phyloP scores from a whole-genome alignment of 2,888 invertebrate species.

The Clusia tigrina region DNA sequence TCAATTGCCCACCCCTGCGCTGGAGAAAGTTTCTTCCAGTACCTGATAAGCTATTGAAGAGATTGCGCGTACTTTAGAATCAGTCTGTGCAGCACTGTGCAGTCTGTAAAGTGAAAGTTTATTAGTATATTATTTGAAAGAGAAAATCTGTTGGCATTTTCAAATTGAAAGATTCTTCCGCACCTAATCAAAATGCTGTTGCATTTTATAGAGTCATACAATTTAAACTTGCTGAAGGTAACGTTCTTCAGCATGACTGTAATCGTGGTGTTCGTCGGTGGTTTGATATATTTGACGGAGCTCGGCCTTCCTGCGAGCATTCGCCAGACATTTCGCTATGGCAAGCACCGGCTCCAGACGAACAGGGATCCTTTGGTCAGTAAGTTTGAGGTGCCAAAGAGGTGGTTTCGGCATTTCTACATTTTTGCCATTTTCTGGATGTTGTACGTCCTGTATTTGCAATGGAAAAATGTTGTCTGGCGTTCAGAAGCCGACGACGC shows the following conservation, averaged over 20 bases:
- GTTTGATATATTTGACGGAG: constrained; percentile 73
- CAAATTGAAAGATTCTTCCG: too few species aligned
- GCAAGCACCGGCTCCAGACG: constrained; percentile 72
- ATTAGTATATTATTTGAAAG: too few species aligned
- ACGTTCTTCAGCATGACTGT: constrained; percentile 56
- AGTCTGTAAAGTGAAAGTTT: too few species aligned
- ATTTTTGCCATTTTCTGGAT: constrained; percentile 72
- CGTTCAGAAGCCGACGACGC: constrained; percentile 66
- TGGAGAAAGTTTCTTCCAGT: too few species aligned
- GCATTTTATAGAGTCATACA: constrained; percentile 38
- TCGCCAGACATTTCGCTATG: constrained; percentile 74
- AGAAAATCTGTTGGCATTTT: too few species aligned
- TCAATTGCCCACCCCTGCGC: too few species aligned
- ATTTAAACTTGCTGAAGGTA: constrained; percentile 53
- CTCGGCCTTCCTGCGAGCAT: constrained; percentile 73
- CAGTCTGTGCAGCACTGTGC: too few species aligned
- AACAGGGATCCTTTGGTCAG: constrained; percentile 58
- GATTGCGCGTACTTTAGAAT: too few species aligned
- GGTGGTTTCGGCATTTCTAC: constrained; percentile 85
- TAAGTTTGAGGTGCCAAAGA: constrained; percentile 76
- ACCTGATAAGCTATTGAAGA: too few species aligned
- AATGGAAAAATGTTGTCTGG: constrained; percentile 59
- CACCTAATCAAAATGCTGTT: not conserved
- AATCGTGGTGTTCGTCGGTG: constrained; percentile 67
- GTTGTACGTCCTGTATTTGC: constrained; percentile 47